A percentile compares a stretch with the other conserved stretches of the same genome.
Conservation (phyloP, 2,113 vertebrate genomes). For the Colaptes auratus region DNA sequence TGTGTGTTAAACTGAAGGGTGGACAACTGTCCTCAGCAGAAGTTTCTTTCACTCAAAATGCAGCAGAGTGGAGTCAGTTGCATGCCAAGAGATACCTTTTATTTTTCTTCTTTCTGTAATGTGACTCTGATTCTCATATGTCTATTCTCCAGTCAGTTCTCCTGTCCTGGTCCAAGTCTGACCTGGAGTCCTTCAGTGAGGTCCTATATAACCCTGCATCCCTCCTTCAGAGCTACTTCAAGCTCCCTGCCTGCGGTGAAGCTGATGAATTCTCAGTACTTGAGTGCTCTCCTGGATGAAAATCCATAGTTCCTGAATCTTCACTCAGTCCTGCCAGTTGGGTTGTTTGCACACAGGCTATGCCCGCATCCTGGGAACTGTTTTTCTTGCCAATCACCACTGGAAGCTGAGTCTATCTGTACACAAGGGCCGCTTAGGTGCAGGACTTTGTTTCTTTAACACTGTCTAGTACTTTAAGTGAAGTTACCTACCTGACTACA, state of each 20-base stretch:
- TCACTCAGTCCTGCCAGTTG: neutral
- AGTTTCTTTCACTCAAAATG: neutral
- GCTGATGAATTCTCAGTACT: neutral
- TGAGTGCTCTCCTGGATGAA: neutral
- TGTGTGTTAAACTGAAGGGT: neutral
- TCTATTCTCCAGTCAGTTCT: neutral
- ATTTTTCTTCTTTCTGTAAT: neutral
- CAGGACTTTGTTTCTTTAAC: neutral
- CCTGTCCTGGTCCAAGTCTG: neutral
- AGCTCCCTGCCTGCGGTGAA: neutral
- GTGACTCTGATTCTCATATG: neutral
- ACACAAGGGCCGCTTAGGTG: neutral
- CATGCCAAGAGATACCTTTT: neutral
- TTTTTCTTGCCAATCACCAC: neutral
- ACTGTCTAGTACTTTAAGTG: neutral
- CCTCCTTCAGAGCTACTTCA: neutral
- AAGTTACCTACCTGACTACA: neutral
- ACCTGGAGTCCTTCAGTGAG: neutral
- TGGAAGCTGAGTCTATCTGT: neutral
- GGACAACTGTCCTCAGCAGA: neutral
- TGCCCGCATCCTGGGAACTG: neutral
- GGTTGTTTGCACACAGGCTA: neutral
- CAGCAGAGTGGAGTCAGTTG: neutral
- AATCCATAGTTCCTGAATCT: neutral
- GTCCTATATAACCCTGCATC: neutral